Percentiles rank a stretch among this genome's conserved stretches.
phyloP scores from a whole-genome alignment of 2,113 vertebrate species.

The Xenopus laevis region DNA sequence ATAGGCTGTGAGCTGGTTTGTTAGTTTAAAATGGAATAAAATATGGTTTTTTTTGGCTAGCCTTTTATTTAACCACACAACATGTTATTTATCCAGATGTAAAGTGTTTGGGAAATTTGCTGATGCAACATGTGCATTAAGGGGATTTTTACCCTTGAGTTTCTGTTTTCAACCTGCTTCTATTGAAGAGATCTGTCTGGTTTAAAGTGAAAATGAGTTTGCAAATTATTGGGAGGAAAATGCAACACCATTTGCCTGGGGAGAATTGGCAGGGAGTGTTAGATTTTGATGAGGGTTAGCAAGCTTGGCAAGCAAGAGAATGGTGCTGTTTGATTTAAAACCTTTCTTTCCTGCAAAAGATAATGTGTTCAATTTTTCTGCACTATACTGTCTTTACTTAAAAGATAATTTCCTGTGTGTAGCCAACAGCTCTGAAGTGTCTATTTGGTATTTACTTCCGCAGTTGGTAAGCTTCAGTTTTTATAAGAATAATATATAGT shows the following conservation, averaged over 20 bases:
- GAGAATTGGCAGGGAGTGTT: background rate
- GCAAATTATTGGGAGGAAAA: background rate
- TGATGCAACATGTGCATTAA: no score
- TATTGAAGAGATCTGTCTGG: no score
- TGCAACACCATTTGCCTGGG: background rate
- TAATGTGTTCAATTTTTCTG: background rate
- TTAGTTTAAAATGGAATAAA: no score
- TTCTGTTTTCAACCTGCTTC: no score
- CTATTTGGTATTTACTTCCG: background rate
- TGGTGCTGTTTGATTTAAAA: background rate
- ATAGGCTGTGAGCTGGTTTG: no score
- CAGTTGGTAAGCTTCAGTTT: no score
- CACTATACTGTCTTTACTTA: background rate
- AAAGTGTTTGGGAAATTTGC: no score
- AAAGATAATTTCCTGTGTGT: background rate
- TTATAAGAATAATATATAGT: no score
- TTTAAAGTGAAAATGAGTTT: background rate
- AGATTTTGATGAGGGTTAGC: background rate
- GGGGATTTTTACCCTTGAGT: no score
- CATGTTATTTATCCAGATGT: no score
- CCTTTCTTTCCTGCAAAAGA: background rate
- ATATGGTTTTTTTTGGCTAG: no score
- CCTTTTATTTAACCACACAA: no score
- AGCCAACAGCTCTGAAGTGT: background rate
- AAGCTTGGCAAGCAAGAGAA: background rate